A percentile compares a stretch with the other conserved stretches of the same genome.
These are phyloP conservation scores for Lethrus apterus DNA, from an alignment of 1,140 invertebrate genomes.

Conservation along the genomic window DNA sequence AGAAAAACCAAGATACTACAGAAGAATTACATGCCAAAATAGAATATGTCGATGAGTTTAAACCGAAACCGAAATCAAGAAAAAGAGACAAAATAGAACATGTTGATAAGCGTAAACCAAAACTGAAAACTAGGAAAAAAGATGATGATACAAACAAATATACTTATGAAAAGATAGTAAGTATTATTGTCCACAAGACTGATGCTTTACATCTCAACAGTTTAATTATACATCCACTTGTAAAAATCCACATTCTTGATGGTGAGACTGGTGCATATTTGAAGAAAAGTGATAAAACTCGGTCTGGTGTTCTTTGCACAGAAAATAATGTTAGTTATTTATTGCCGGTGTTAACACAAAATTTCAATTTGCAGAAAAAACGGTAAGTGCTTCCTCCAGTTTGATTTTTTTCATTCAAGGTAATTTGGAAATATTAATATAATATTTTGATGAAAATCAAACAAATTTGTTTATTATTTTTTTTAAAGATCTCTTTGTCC, in stretches of 20 bases:
- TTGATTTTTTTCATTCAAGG: not conserved
- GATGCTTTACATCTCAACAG: constrained; percentile 24
- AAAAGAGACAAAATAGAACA: constrained; percentile 12
- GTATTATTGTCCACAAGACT: constrained; percentile 27
- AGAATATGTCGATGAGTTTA: constrained; percentile 8
- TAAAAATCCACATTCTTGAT: constrained; percentile 35
- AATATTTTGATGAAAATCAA: constrained; percentile 9
- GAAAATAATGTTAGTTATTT: constrained; percentile 27
- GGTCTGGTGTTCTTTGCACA: constrained; percentile 24
- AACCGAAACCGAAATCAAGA: constrained; percentile 4
- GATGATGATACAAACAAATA: constrained; percentile 10
- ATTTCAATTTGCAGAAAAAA: constrained; percentile 31
- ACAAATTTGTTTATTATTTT: constrained; percentile 7
- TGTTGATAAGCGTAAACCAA: constrained; percentile 2
- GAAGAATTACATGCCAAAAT: too few relatives aligned
- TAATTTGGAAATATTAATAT: not conserved
- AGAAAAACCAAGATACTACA: too few relatives aligned
- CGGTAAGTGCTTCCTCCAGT: constrained; percentile 19
- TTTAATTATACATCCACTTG: constrained; percentile 28
- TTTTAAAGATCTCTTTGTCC: constrained; percentile 30
- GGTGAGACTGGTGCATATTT: constrained; percentile 26
- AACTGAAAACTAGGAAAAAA: constrained; percentile 4
- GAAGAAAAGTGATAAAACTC: constrained; percentile 23
- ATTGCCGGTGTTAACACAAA: constrained; percentile 25
- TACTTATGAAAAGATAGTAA: constrained; percentile 22